Evolutionary conservation across 2,797 vertebrate genomes (phyloP), one percentile per base, ranked within the genome.

Genomic region (Discoglossus pictus): DNA sequence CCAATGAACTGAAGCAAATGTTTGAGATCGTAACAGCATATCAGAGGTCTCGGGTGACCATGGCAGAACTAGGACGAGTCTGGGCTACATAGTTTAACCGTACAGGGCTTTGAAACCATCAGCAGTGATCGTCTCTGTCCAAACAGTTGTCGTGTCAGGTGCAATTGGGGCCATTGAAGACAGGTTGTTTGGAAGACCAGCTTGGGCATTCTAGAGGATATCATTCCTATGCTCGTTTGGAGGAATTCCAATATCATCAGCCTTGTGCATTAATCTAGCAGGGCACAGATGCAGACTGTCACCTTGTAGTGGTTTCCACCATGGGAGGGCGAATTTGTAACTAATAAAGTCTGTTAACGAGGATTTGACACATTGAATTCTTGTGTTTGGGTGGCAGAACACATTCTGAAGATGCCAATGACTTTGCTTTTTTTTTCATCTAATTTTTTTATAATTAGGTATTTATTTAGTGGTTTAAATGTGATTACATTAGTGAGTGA

Each of bases 81-180:
- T 78, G 75, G 75, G 74, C 2, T 3, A 72, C 79, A 65, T 81
- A 83, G 67, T 72, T 81, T 84, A 86, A 80, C 81, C 72, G 65
- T 74, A 72, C 59, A 79, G 76, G 80, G 86, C 90, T 94, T 92
- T 93, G 90, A 93, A 92, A 91, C 81, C 76, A 11, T 65, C 80
- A 75, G 85, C 77, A 16, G 77, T 83, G 74, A 61, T 70, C 77
- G 82, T 79, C 83, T 75, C 80, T 83, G 78, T 80, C 77, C 82
- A 80, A 85, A 81, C 91, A 93, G 89, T 87, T 93, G 92, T 87
- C 82, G 78, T 80, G 91, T 91, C 93, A 90, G 91, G 90, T 93
- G 92, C 87, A 81, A 82, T 82, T 74, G 75, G 63, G 77, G 71
- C 68, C 65, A 35, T 68, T 43, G 46, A 20, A 0, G 23, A 80